Evolutionary conservation across 2,888 invertebrate species (phyloP).

Genomic region (Cheilosia soror): DNA sequence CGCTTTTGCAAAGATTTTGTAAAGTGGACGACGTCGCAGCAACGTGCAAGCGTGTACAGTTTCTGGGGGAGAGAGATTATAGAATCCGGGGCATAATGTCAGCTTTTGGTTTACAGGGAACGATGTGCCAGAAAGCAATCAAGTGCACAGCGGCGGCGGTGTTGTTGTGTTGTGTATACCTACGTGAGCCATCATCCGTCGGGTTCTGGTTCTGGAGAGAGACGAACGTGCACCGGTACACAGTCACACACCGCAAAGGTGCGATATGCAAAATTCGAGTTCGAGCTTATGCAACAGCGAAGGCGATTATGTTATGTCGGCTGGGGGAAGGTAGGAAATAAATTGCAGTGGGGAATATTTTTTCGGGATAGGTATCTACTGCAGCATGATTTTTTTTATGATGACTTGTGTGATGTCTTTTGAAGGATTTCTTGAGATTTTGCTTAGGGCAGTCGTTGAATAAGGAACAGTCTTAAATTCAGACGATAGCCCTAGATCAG

Average conservation of each 20-base stretch:
- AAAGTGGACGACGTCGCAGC: slow-evolving; percentile 26
- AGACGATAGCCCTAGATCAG: too few relatives aligned
- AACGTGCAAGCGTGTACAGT: slow-evolving; percentile 24
- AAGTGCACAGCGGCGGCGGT: slow-evolving; percentile 44
- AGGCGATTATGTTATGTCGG: slow-evolving; percentile 42
- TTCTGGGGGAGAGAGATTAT: slow-evolving; percentile 43
- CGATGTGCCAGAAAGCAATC: slow-evolving; percentile 55
- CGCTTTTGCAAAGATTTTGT: slow-evolving; percentile 25
- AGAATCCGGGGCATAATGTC: slow-evolving; percentile 62
- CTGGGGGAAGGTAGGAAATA: slow-evolving; percentile 7
- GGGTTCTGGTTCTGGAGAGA: slow-evolving; percentile 5
- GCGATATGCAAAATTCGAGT: slow-evolving; percentile 60
- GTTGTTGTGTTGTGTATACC: slow-evolving; percentile 18
- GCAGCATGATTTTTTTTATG: slow-evolving; percentile 1
- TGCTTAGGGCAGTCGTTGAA: neutral
- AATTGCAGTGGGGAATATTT: slow-evolving; percentile 5
- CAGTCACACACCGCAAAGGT: slow-evolving; percentile 21
- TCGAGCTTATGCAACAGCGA: slow-evolving; percentile 56
- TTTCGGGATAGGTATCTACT: neutral
- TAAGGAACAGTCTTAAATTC: neutral
- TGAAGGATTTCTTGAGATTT: neutral
- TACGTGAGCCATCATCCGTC: slow-evolving; percentile 26
- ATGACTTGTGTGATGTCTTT: slow-evolving; percentile 9
- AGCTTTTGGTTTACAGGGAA: slow-evolving; percentile 62
- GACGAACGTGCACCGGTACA: neutral